Evolutionary conservation across 2,888 invertebrate genomes (phyloP), one percentile per base, ranked within the genome.

Genomic region (Empis livida): DNA sequence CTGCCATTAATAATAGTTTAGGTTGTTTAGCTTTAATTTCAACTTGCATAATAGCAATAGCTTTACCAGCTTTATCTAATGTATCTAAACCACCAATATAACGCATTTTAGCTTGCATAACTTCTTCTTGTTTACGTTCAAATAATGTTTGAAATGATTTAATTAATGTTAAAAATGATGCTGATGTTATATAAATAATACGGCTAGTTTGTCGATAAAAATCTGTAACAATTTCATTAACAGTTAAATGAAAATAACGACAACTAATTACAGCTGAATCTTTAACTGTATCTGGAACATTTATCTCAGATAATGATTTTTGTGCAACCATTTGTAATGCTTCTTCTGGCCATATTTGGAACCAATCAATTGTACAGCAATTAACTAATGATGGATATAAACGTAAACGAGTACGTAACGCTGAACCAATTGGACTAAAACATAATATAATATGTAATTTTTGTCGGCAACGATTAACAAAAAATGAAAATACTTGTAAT

Each of bases 301-400:
- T 72, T 38, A 86, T 70, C 51, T 84, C 80, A 3, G 73, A 69
- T 63, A 89, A 74, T 61, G 84, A 88, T 62, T 83, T 79, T 40
- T 71, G 67, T 0, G 85, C 85, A n/a, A 86, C 84, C 57, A 90
- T 90, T 73, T 86, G 82, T 23, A 92, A 71, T 0, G 91, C 91
- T 1, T 83, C 77, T 57, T 83, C 79, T 0, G 91, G 90, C 91
- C 91, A 92, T 46, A 83, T 81, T 68, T 84, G 85, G 69, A 89
- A 92, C 92, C 92, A 93, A 68, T 93, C 91, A 55, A 92, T 91
- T 3, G 92, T 91, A 65, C 91, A 92, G 62, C 91, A 91, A 70
- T 89, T 93, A 31, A 92, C 88, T 35, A 93, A 69, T 0, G 91
- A 90, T 0, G 92, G 93, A 70, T 92, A 93, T 64, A 91, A 83